phyloP scores from a whole-genome alignment of 2,113 vertebrate genomes.

The Rhabdornis inornatus region DNA sequence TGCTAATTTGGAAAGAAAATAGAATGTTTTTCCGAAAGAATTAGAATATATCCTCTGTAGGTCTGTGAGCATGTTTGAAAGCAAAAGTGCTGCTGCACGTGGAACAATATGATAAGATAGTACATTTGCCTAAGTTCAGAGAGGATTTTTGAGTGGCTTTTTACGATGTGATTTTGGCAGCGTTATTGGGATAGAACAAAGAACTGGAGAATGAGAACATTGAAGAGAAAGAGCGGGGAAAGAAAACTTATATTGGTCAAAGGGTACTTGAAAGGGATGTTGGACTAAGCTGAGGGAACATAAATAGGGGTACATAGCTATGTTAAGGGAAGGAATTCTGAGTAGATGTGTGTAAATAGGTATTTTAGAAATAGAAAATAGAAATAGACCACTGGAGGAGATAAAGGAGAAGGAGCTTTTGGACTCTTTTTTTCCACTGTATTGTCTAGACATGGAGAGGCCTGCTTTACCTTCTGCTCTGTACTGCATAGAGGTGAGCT shows the following conservation, averaged over 20 bases:
- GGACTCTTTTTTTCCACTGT: neutral
- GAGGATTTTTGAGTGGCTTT: neutral
- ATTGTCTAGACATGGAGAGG: fast-evolving
- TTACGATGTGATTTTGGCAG: neutral
- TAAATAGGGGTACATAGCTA: neutral
- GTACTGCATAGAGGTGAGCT: neutral
- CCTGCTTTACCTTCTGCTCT: neutral
- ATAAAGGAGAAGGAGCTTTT: neutral
- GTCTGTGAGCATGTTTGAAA: neutral
- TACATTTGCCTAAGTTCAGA: neutral
- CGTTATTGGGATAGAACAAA: neutral
- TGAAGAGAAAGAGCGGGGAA: neutral
- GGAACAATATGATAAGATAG: no score
- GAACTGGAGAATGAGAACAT: neutral
- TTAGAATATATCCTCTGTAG: neutral
- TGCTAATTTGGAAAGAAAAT: neutral
- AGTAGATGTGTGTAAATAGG: neutral
- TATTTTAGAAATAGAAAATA: neutral
- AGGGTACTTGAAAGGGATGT: neutral
- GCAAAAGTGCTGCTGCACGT: fast-evolving
- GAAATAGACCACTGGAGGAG: neutral
- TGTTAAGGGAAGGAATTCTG: neutral
- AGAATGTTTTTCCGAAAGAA: neutral
- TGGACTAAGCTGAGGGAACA: neutral
- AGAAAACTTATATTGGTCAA: neutral